A percentile compares a stretch with the other conserved stretches of the same genome.
These are phyloP conservation scores for Octopus sinensis DNA, from an alignment of 1,140 invertebrate species.

Conservation along the genomic window DNA sequence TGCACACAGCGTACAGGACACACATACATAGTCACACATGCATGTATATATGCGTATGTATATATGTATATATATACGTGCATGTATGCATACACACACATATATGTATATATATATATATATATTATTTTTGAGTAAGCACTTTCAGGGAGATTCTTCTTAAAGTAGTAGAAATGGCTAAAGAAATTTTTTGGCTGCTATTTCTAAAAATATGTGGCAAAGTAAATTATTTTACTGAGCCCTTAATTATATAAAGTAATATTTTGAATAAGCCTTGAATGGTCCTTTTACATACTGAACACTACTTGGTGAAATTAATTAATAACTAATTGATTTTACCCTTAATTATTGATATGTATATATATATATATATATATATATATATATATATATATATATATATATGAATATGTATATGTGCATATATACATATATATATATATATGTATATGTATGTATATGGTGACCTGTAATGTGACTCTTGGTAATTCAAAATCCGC, in stretches of 20 bases:
- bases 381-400: not conserved
- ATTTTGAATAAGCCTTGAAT: too few relatives aligned
- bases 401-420: not conserved
- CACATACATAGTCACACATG: not conserved
- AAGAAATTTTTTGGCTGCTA: too few relatives aligned
- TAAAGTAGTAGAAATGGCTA: too few relatives aligned
- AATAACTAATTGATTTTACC: too few relatives aligned
- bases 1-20: not conserved
- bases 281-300: too few relatives aligned
- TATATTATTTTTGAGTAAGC: too few relatives aligned
- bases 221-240: too few relatives aligned
- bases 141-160: too few relatives aligned
- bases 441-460: not conserved
- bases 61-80: not conserved
- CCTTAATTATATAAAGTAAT: too few relatives aligned
- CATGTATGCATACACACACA: not conserved
- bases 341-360: not conserved
- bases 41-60: not conserved
- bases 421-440: not conserved
- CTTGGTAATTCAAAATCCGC: too few relatives aligned
- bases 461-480: not conserved
- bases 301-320: too few relatives aligned
- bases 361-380: not conserved
- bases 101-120: not conserved
- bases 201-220: too few relatives aligned